These are phyloP conservation scores for Oxytorus armatus DNA, from an alignment of 2,888 invertebrate species.

Conservation along the genomic window DNA sequence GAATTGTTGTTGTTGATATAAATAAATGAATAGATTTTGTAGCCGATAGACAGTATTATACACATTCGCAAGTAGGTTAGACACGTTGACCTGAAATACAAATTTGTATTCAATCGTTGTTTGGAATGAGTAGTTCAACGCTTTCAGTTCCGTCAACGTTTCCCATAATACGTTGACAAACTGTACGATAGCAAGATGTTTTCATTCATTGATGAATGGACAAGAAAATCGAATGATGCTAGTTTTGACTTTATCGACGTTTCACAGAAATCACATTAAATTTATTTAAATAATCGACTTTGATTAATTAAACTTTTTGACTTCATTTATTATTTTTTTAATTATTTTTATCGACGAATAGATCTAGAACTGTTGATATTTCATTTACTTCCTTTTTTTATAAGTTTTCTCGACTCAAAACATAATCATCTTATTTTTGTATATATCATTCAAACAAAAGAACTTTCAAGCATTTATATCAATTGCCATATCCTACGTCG, in stretches of 20 bases:
- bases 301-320: too few species aligned
- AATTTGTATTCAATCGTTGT: constrained; percentile 23
- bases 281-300: neutral
- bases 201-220: neutral
- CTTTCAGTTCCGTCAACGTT: neutral
- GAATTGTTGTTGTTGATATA: neutral
- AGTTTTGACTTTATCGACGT: neutral
- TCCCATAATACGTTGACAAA: neutral
- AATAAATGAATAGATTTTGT: constrained; percentile 5
- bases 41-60: neutral
- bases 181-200: neutral
- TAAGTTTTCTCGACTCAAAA: too few species aligned
- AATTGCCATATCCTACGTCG: too few species aligned
- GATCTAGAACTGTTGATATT: too few species aligned
- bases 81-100: constrained; percentile 22
- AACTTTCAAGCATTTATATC: too few species aligned
- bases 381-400: too few species aligned
- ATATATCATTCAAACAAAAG: too few species aligned
- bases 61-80: constrained; percentile 2
- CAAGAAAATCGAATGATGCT: neutral
- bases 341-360: too few species aligned
- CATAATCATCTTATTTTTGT: too few species aligned
- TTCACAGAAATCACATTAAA: neutral
- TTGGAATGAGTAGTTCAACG: constrained; percentile 12
- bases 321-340: too few species aligned